These are phyloP conservation scores for Agriopis aurantiaria DNA, from an alignment of 2,888 invertebrate genomes.

Conservation along the genomic window DNA sequence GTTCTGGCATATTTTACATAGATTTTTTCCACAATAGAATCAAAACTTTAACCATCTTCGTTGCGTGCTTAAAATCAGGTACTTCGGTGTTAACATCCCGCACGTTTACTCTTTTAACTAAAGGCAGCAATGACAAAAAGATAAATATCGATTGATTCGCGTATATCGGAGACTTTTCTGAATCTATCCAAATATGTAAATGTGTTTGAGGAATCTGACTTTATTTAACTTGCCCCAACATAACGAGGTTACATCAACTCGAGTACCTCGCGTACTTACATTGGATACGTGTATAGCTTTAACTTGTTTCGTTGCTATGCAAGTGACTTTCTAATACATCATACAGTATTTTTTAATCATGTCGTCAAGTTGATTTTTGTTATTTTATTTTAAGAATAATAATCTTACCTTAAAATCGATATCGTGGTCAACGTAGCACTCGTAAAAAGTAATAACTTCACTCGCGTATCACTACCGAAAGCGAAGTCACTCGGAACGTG, in stretches of 20 bases:
- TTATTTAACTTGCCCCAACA: constrained; percentile 71
- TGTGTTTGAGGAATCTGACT: constrained; percentile 62
- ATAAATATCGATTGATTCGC: constrained; percentile 45
- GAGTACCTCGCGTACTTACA: constrained; percentile 72
- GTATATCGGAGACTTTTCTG: constrained; percentile 44
- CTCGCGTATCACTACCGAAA: constrained; percentile 69
- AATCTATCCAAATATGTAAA: constrained; percentile 54
- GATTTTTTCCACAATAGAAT: constrained; percentile 22
- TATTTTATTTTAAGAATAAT: constrained; percentile 17
- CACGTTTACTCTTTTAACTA: constrained; percentile 20
- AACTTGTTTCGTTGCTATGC: constrained; percentile 80
- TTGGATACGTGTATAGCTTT: constrained; percentile 70
- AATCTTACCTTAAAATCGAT: constrained; percentile 75
- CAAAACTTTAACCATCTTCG: constrained; percentile 3
- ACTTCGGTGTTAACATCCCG: constrained; percentile 10
- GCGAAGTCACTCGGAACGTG: constrained; percentile 22
- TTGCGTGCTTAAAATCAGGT: constrained; percentile 19
- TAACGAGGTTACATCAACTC: constrained; percentile 79
- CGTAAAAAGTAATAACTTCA: constrained; percentile 74
- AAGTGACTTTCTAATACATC: constrained; percentile 83
- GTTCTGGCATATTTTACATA: constrained; percentile 10
- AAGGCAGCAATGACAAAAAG: constrained; percentile 25
- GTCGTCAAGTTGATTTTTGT: constrained; percentile 36
- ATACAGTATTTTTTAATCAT: constrained; percentile 58
- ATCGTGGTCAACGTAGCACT: constrained; percentile 66